phyloP scores from a whole-genome alignment of 2,797 vertebrate genomes.

The Chiroxiphia lanceolata region DNA sequence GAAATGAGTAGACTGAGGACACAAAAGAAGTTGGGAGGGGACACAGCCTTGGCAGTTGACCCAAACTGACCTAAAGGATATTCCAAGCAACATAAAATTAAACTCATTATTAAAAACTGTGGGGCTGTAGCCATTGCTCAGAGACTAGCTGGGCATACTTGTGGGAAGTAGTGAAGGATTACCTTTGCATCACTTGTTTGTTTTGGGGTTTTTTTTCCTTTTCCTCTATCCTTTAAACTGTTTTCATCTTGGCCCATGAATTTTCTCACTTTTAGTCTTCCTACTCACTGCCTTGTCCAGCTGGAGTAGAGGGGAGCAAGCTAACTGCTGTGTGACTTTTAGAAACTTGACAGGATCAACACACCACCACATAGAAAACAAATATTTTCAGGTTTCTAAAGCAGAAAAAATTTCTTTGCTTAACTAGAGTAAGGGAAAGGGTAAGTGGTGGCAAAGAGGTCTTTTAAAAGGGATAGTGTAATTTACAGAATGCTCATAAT shows the following conservation, averaged over 20 bases:
- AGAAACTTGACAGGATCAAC: neutral
- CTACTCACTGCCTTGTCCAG: neutral
- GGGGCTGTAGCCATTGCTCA: neutral
- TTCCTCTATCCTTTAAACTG: neutral
- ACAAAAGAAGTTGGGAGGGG: neutral
- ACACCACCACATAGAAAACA: neutral
- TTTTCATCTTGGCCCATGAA: neutral
- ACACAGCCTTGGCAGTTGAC: neutral
- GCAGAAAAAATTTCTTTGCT: neutral
- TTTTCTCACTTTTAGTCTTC: neutral
- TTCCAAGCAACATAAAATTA: neutral
- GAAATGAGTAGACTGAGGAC: neutral
- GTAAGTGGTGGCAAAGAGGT: neutral
- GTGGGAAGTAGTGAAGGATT: neutral
- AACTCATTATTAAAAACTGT: neutral
- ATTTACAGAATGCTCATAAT: neutral
- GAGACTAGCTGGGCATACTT: neutral
- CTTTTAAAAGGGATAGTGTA: neutral
- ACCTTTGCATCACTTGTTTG: neutral
- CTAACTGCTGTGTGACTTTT: accelerated
- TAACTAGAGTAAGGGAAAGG: neutral
- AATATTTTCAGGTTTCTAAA: neutral
- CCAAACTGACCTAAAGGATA: neutral
- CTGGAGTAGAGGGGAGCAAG: neutral
- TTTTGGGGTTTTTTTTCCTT: neutral